Evolutionary conservation across 1,140 invertebrate genomes (phyloP).

Genomic region (Bathynomus jamesi): DNA sequence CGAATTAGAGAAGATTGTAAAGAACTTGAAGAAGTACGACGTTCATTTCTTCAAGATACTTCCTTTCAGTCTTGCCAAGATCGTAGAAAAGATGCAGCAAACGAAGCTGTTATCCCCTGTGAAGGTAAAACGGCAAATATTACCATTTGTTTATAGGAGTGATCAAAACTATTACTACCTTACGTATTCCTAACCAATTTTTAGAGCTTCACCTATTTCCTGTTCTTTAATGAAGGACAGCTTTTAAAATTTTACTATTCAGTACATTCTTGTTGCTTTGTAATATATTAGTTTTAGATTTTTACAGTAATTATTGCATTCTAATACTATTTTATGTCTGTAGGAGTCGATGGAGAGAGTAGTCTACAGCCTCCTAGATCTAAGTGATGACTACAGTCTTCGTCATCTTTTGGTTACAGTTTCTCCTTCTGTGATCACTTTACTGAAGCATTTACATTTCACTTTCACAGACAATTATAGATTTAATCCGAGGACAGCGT

Average conservation of each 20-base stretch:
- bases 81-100: background rate
- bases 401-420: background rate
- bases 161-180: no score
- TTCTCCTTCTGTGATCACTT: background rate
- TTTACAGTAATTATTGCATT: no score
- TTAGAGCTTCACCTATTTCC: no score
- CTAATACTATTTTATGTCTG: no score
- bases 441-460: background rate
- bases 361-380: background rate
- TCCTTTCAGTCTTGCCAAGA: background rate
- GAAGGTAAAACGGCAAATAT: no score
- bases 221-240: background rate
- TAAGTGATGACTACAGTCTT: background rate
- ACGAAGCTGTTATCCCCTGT: background rate
- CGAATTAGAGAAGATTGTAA: background rate
- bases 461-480: background rate
- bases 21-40: background rate
- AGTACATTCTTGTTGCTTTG: no score
- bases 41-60: background rate
- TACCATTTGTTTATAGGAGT: no score
- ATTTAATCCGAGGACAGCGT: background rate
- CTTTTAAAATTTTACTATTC: background rate
- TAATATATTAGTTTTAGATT: no score
- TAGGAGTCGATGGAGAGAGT: background rate
- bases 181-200: no score